A percentile compares a stretch with the other conserved stretches of the same genome.
These are phyloP conservation scores for Coelinius sp. DNA, from an alignment of 2,888 invertebrate genomes.

Conservation along the genomic window DNA sequence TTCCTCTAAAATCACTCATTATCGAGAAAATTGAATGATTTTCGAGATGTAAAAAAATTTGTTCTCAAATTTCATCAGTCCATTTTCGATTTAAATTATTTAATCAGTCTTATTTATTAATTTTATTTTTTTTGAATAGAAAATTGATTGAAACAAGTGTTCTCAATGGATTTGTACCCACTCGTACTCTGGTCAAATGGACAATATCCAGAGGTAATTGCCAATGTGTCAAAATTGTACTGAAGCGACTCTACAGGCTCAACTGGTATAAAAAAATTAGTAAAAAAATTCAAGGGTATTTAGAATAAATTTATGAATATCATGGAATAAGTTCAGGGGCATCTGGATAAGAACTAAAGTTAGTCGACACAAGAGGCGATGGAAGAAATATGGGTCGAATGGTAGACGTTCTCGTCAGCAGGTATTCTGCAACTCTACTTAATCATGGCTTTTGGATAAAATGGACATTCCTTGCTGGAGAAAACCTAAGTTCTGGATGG, in stretches of 20 bases:
- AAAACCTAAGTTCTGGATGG: conserved; percentile 85
- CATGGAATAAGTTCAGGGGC: too few relatives aligned
- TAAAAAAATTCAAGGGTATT: too few relatives aligned
- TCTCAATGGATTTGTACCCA: conserved; percentile 45
- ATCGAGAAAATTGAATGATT: too few relatives aligned
- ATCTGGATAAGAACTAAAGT: conserved; percentile 89
- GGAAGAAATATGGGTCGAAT: conserved; percentile 78
- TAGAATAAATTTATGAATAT: too few relatives aligned
- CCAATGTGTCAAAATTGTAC: conserved; percentile 80
- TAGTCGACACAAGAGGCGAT: conserved; percentile 83
- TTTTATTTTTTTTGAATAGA: too few relatives aligned
- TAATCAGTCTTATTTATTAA: background rate
- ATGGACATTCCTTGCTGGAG: conserved; percentile 93
- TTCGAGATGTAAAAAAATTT: too few relatives aligned
- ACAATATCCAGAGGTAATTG: conserved; percentile 82
- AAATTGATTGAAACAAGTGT: conserved; percentile 28
- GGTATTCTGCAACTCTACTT: conserved; percentile 85
- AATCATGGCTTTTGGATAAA: conserved; percentile 86
- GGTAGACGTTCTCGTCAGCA: conserved; percentile 81
- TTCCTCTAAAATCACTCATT: too few relatives aligned
- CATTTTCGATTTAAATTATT: too few relatives aligned
- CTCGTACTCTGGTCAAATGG: conserved; percentile 81
- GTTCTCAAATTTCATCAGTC: too few relatives aligned
- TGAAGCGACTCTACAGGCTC: conserved; percentile 83
- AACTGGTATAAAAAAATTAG: too few relatives aligned